Evolutionary conservation across 2,888 invertebrate genomes (phyloP), one percentile per base, ranked within the genome.

Genomic region (Eudasyphora cyanicolor): DNA sequence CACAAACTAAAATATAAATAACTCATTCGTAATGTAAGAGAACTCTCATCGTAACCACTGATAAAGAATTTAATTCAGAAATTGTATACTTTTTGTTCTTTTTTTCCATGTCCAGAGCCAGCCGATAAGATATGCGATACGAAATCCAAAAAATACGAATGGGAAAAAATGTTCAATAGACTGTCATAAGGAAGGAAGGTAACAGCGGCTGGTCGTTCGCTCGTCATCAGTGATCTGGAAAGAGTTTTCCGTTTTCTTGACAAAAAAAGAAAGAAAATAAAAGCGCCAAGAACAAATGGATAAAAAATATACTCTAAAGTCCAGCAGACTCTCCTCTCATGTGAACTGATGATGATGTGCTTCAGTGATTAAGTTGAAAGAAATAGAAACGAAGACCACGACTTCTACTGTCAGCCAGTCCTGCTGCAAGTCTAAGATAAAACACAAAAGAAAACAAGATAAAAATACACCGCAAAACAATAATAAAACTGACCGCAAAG

Each of bases 401-500:
- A 27, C 45, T 27, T 19, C 2, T 19, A 75, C 27, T n/a, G n/a
- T n/a, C n/a, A 45, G 57, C 21, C 35, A 38, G 24, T 57, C 24
- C 14, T 3, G 14, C n/a, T 8, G 45, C 14, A 12, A n/a, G n/a
- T 8, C 14, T 24, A 54, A 57, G 74, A 83, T 79, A 83, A 70
- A 76, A 19, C 21, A 19, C 6, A 57, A 51, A n/a, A n/a, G 21
- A 51, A 51, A 5, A 49, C n/a, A 54, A 38, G 42, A 64, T 29
- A n/a, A n/a, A n/a, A n/a, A n/a, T n/a, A n/a, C n/a, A n/a, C n/a
- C 7, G 49, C 62, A 64, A n/a, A n/a, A 67, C 10, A 42, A 21
- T 32, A 51, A 45, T 21, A 69, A 51, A 79, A 79, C 81, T 84
- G 84, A 84, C 81, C 84, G 76, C 81, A 81, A 84, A 42, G 64